Conservation (phyloP, 1,140 invertebrate species). For the Anoplolepis gracilipes region DNA sequence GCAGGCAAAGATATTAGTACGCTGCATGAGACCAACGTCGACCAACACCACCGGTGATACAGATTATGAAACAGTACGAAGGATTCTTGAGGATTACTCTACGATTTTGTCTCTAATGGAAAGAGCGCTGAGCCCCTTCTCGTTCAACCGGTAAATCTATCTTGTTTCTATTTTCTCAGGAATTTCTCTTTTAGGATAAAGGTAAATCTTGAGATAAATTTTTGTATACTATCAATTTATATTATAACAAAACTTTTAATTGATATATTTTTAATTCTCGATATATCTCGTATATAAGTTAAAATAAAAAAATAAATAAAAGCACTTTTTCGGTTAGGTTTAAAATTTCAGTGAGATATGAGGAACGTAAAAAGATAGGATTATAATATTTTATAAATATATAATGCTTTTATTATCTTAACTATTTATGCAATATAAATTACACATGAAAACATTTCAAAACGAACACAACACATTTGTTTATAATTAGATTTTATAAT, state of each 20-base stretch:
- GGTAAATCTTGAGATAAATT: not conserved
- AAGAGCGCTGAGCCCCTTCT: slow-evolving; percentile 37
- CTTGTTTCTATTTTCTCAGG: not conserved
- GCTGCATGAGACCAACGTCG: slow-evolving; percentile 62
- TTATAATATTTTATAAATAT: slow-evolving; percentile 10
- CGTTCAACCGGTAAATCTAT: slow-evolving; percentile 28
- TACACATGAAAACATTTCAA: not conserved
- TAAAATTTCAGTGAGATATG: not conserved
- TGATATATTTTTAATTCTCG: not conserved
- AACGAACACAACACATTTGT: not conserved
- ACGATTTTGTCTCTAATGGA: slow-evolving; percentile 54
- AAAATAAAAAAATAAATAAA: slow-evolving; percentile 7
- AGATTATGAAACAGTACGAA: slow-evolving; percentile 61
- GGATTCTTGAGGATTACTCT: slow-evolving; percentile 62
- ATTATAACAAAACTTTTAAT: not conserved
- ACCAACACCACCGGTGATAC: slow-evolving; percentile 39
- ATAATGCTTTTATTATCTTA: slow-evolving; percentile 33
- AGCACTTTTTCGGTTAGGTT: not conserved
- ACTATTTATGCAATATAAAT: not conserved
- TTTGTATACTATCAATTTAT: not conserved
- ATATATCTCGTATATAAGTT: not conserved
- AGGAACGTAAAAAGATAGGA: not conserved
- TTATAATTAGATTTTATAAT: slow-evolving; percentile 10
- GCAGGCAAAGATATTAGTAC: slow-evolving; percentile 64
- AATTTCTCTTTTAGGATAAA: slow-evolving; percentile 18